Conservation (phyloP, 2,113 vertebrate genomes). For the Maccullochella peelii region DNA sequence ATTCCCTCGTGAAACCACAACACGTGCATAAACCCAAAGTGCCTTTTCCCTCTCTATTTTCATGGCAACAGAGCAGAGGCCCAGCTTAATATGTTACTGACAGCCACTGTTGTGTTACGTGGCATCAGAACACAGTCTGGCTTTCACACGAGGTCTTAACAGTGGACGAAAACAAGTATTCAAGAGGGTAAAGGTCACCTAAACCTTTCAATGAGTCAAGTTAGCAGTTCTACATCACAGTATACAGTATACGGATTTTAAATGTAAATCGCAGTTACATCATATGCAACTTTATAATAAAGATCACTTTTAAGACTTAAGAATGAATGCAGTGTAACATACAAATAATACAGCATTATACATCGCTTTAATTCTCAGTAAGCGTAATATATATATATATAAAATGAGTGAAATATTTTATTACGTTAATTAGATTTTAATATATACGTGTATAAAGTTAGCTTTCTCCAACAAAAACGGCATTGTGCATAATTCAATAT, state of each 20-base stretch:
- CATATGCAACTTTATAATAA: conserved; percentile 23
- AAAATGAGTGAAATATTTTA: not conserved
- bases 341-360: not conserved
- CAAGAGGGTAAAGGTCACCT: conserved; percentile 58
- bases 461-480: not conserved
- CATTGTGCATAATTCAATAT: not conserved
- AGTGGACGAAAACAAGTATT: conserved; percentile 58
- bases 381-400: not conserved
- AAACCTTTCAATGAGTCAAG: conserved; percentile 41
- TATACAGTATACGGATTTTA: conserved; percentile 25
- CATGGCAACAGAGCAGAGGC: conserved; percentile 50
- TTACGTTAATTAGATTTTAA: not conserved
- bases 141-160: conserved; percentile 60
- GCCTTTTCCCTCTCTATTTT: conserved; percentile 45
- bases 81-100: conserved; percentile 67
- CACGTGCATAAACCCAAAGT: conserved; percentile 43
- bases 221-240: conserved; percentile 24
- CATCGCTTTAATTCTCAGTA: not conserved
- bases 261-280: conserved; percentile 13
- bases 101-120: conserved; percentile 70
- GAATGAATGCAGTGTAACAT: not conserved
- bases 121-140: conserved; percentile 65
- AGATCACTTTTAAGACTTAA: not conserved
- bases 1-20: conserved; percentile 33
- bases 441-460: not conserved